Conservation (phyloP, 2,888 invertebrate species). For the Xanthia togata region DNA sequence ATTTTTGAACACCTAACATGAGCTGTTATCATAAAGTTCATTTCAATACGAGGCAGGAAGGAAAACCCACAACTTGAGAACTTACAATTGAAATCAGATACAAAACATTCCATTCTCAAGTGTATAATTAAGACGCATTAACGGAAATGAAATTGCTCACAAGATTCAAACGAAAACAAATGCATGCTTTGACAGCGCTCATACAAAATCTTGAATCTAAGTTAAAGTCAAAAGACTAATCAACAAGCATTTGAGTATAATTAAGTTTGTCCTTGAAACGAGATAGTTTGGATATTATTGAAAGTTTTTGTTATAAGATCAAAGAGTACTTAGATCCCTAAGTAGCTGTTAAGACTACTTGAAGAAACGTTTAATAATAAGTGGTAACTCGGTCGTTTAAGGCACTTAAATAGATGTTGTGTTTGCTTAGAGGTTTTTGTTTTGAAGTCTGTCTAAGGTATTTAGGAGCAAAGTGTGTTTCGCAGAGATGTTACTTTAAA, state of each 20-base stretch:
- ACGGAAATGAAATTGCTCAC: not conserved
- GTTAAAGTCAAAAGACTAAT: slow-evolving; percentile 19
- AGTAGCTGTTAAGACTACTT: slow-evolving; percentile 24
- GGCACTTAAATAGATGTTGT: not conserved
- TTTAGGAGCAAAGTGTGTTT: not conserved
- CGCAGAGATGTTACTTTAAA: too few species aligned
- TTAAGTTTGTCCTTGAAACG: slow-evolving; percentile 33
- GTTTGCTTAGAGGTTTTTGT: not conserved
- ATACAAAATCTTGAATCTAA: not conserved
- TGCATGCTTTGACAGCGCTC: slow-evolving; percentile 15
- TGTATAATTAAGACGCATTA: not conserved
- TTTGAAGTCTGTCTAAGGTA: not conserved
- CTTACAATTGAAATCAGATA: not conserved
- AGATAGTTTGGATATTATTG: slow-evolving; percentile 29
- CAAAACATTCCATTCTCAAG: not conserved
- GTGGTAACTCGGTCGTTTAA: slow-evolving; percentile 13
- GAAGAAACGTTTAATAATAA: slow-evolving; percentile 31
- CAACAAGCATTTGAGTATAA: slow-evolving; percentile 4
- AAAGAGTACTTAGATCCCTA: slow-evolving; percentile 35
- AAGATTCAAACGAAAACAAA: not conserved
- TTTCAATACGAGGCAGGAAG: not conserved
- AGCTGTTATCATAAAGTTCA: not conserved
- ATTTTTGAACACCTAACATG: not conserved
- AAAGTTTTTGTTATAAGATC: slow-evolving; percentile 39
- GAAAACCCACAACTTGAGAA: not conserved